Percentiles rank a stretch among this genome's conserved stretches.
phyloP scores from a whole-genome alignment of 2,797 vertebrate species.

The Salmo trutta region DNA sequence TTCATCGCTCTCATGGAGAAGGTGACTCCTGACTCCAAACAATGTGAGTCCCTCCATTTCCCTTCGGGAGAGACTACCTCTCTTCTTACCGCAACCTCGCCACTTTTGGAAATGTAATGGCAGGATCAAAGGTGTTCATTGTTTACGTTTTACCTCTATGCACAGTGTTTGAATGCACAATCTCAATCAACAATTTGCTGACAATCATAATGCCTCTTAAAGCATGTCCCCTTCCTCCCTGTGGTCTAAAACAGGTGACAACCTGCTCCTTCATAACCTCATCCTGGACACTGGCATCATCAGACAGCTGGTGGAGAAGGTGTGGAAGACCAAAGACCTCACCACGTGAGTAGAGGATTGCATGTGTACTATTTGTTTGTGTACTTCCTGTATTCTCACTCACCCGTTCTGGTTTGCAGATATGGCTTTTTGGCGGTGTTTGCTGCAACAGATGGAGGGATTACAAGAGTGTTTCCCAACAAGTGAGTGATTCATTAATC shows the following conservation, averaged over 20 bases:
- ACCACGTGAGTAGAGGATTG: constrained; percentile 83
- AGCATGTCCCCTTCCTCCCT: not conserved
- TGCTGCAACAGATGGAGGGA: constrained; percentile 92
- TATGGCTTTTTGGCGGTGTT: constrained; percentile 96
- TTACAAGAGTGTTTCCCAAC: constrained; percentile 96
- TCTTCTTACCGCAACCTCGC: not conserved
- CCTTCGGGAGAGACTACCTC: no score
- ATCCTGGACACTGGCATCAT: constrained; percentile 98
- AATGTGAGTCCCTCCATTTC: constrained; percentile 82
- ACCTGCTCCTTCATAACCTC: constrained; percentile 94
- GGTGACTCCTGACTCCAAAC: constrained; percentile 97
- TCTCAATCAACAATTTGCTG: not conserved
- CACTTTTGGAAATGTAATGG: not conserved
- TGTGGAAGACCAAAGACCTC: constrained; percentile 96
- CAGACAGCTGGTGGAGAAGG: constrained; percentile 91
- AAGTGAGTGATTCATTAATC: constrained; percentile 80
- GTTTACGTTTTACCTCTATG: not conserved
- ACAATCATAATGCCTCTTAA: not conserved
- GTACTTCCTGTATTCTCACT: constrained; percentile 15
- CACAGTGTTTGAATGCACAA: not conserved
- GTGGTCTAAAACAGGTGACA: constrained; percentile 80
- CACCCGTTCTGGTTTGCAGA: constrained; percentile 63
- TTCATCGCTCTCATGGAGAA: constrained; percentile 99
- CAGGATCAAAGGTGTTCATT: not conserved
- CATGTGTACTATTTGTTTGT: not conserved